Evolutionary conservation across 1,140 invertebrate species (phyloP), one percentile per base, ranked within the genome.

Genomic region (Notospermus geniculatus): DNA sequence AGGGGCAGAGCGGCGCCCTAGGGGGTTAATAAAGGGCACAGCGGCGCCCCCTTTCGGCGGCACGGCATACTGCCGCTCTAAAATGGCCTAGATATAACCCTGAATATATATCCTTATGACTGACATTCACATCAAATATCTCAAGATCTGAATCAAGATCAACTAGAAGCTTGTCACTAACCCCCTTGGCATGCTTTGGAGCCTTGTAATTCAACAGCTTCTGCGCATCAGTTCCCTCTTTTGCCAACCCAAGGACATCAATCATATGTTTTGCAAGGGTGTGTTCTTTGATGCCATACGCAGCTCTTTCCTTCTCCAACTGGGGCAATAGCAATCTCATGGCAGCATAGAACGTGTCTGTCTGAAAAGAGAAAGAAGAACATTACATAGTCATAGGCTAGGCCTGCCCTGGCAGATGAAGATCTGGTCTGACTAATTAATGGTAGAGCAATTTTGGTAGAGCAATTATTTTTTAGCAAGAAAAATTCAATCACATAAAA

Each of bases 311-410:
- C 67, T 74, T 78, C 50, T 81, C 91, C 13, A 86, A 75, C 43
- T 84, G 76, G 7, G 91, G 90, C 4, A 93, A 68, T 9, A 93
- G 74, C 17, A 92, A 79, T 65, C 91, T 82, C 62, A 93, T 75
- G 7, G 89, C 81, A 25, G 88, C 84, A 81, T 86, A 91, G 55
- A 91, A 85, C 55, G 86, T 88, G 64, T 83, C 80, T 22, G 54
- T 67, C 80, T 81, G 63, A 53, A 71, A 66, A 23, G 32, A 1
- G 43, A 41, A 39, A 57, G 36, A 32, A 22, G 25, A 41, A 32
- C 39, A n/a, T n/a, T n/a, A 23, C n/a, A 19, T n/a, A 19, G 43
- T 29, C 32, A 60, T 39, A 17, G 7, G 13, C 41, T 41, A 17
- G 19, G 17, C n/a, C 17, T 58, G 15, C 25, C 30, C 27, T 22